These are phyloP conservation scores for Sitophilus oryzae DNA, from an alignment of 1,140 invertebrate genomes.

Conservation along the genomic window DNA sequence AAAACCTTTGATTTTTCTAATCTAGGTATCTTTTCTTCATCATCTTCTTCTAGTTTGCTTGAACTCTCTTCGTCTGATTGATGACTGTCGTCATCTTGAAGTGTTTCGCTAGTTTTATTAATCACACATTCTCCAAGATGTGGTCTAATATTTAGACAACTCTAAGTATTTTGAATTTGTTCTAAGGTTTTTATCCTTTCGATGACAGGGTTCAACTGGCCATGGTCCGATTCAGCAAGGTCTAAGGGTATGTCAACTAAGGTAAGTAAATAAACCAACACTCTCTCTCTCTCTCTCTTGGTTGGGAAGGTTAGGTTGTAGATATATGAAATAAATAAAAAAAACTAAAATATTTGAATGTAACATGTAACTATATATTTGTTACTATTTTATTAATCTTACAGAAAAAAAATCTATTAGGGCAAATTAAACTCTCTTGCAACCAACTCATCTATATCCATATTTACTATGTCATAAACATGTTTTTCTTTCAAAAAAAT, in stretches of 20 bases:
- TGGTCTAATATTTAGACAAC: constrained; percentile 22
- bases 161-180: constrained; percentile 23
- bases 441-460: too few relatives aligned
- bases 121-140: constrained; percentile 27
- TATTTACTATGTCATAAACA: constrained; percentile 21
- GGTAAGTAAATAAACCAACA: constrained; percentile 33
- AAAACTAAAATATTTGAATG: constrained; percentile 27
- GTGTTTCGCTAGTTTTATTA: constrained; percentile 7
- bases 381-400: constrained; percentile 28
- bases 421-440: too few relatives aligned
- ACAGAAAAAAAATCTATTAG: too few relatives aligned
- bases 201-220: constrained; percentile 19
- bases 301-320: constrained; percentile 31
- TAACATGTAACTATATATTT: constrained; percentile 23
- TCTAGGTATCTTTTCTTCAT: too few relatives aligned
- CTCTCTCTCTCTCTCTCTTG: too few relatives aligned
- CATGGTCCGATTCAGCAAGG: too few relatives aligned
- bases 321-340: constrained; percentile 26
- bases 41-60: too few relatives aligned
- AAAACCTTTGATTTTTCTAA: too few relatives aligned
- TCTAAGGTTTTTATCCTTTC: constrained; percentile 23
- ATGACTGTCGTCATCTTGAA: constrained; percentile 3
- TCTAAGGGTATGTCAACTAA: constrained; percentile 32
- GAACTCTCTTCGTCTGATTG: too few relatives aligned
- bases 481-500: constrained; percentile 32